phyloP scores from a whole-genome alignment of 2,888 invertebrate species.

The Lymantria monacha region DNA sequence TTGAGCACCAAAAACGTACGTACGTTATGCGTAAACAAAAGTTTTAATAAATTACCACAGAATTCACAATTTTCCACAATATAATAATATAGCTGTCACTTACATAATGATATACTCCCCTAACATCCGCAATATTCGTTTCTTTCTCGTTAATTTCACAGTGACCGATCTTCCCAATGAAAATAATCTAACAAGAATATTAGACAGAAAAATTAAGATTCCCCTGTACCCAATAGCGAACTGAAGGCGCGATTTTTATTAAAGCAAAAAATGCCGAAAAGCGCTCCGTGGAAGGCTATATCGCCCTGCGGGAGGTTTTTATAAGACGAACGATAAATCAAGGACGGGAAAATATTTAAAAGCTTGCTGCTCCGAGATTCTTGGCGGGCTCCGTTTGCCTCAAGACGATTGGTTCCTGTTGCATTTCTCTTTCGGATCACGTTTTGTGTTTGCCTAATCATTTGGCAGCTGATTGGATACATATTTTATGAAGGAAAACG shows the following conservation, averaged over 20 bases:
- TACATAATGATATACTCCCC: conserved; percentile 15
- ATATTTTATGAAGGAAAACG: conserved; percentile 6
- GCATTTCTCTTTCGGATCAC: conserved; percentile 1
- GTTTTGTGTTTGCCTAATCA: conserved; percentile 6
- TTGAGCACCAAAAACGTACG: no score
- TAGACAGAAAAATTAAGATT: conserved; percentile 66
- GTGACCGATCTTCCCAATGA: conserved; percentile 46
- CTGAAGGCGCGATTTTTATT: conserved; percentile 65
- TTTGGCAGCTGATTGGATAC: conserved; percentile 7
- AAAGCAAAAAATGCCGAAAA: conserved; percentile 69
- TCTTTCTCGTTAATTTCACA: conserved; percentile 52
- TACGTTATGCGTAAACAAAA: no score
- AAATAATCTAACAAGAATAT: conserved; percentile 54
- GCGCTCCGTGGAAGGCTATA: conserved; percentile 36
- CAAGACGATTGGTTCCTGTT: conserved; percentile 8
- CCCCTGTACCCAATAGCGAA: conserved; percentile 49
- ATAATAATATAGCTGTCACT: not conserved
- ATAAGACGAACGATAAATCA: conserved; percentile 77
- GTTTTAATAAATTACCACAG: no score
- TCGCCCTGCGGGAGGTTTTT: conserved; percentile 74
- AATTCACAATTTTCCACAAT: not conserved
- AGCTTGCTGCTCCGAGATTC: conserved; percentile 53
- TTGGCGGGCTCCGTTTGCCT: conserved; percentile 35
- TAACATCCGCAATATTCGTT: conserved; percentile 24
- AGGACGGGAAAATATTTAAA: conserved; percentile 72